These are phyloP conservation scores for Percina caprodes DNA, from an alignment of 2,113 vertebrate species.

Conservation along the genomic window DNA sequence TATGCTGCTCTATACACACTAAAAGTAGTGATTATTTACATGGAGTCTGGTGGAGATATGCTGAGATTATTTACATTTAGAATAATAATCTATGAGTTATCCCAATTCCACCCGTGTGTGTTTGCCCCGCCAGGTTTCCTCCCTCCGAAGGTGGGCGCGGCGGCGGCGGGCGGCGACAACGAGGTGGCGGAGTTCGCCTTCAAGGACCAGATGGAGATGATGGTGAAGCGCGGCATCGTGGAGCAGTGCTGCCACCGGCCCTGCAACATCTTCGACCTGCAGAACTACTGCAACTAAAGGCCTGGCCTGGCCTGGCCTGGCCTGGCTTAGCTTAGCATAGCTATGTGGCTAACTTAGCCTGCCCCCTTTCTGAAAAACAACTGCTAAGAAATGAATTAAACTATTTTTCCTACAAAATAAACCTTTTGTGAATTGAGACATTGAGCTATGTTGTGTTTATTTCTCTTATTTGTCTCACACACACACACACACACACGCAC, in stretches of 20 bases:
- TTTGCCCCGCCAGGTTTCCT: slow-evolving; percentile 64
- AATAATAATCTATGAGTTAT: too few species aligned
- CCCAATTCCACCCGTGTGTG: too few species aligned
- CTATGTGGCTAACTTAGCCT: slow-evolving; percentile 6
- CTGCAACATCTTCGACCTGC: slow-evolving; percentile 91
- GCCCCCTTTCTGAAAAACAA: slow-evolving; percentile 11
- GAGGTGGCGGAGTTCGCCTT: slow-evolving; percentile 84
- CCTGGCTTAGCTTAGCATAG: slow-evolving; percentile 4
- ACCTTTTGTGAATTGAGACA: slow-evolving; percentile 70
- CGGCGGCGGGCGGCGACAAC: slow-evolving; percentile 59
- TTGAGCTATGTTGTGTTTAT: not conserved
- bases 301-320: not conserved
- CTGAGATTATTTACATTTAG: too few species aligned
- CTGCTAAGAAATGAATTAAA: slow-evolving; percentile 51
- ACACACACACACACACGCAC: too few species aligned
- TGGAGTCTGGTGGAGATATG: too few species aligned
- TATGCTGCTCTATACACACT: too few species aligned
- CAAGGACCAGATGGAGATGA: slow-evolving; percentile 85
- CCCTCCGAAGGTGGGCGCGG: slow-evolving; percentile 73
- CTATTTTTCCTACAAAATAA: slow-evolving; percentile 81
- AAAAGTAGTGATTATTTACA: too few species aligned
- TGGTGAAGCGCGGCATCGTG: slow-evolving; percentile 92
- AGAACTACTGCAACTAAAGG: slow-evolving; percentile 94
- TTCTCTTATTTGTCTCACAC: too few species aligned
- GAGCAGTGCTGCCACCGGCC: slow-evolving; percentile 93